Evolutionary conservation across 2,797 vertebrate species (phyloP), one percentile per base, ranked within the genome.

Genomic region (Mastacembelus armatus): DNA sequence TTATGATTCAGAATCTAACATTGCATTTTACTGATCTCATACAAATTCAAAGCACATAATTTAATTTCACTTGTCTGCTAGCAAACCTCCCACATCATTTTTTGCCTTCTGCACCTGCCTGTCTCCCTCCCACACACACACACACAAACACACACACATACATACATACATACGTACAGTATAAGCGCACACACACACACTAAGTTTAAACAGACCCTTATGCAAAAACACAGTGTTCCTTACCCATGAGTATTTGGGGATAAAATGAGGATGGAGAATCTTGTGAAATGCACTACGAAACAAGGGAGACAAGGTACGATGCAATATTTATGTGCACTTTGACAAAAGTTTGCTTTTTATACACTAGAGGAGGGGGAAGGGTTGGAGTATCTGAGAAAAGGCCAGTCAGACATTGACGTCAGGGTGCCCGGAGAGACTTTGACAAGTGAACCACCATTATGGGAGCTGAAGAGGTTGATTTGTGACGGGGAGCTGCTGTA

Each of bases 311-410:
- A 75, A 65, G 77, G 66, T 54, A 29, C 65, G 21, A 76, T 93
- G 71, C 64, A 91, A 86, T 92, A 92, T 92, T 92, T 77, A 89
- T 90, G 74, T 66, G 66, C 71, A 68, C 82, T 80, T 85, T 85
- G 79, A 85, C 77, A 89, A 78, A 88, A 81, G 73, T 85, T 79
- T 1, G 71, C 83, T 81, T 89, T 83, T 87, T 85, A 78, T 78
- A 49, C 33, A 52, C 58, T 30, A 66, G 66, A 32, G 71, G 71
- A 70, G 33, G 16, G 55, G 66, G 51, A 8, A 50, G 59, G 43
- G 78, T 76, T 14, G 18, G 47, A 49, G 55, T 4, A 12, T 11
- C 7, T 15, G 69, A 65, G 66, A 52, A 77, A 78, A 75, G 69
- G 26, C 57, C 43, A 43, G 71, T 63, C 74, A 72, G 66, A 58